phyloP scores from a whole-genome alignment of 2,888 invertebrate genomes.

The Colletes collaris region DNA sequence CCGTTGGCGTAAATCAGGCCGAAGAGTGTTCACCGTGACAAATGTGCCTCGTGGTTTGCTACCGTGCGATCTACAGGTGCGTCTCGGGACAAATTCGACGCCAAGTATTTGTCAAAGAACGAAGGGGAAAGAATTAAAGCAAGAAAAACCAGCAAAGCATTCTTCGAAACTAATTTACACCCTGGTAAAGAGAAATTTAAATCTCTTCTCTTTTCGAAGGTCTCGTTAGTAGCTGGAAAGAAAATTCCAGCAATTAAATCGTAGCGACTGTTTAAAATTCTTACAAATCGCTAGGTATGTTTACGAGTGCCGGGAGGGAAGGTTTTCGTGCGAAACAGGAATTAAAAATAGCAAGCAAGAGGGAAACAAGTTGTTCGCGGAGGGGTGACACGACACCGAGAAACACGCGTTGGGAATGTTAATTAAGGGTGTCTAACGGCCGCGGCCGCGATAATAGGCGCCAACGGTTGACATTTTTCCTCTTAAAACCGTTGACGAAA shows the following conservation, averaged over 20 bases:
- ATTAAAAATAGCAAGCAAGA: slow-evolving; percentile 26
- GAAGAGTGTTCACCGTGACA: slow-evolving; percentile 1
- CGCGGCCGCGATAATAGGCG: slow-evolving; percentile 26
- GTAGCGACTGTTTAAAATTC: no score
- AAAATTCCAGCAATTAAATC: no score
- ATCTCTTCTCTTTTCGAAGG: no score
- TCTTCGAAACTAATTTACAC: no score
- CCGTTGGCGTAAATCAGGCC: slow-evolving; percentile 5
- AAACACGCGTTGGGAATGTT: slow-evolving; percentile 26
- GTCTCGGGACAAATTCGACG: not conserved
- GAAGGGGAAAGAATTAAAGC: no score
- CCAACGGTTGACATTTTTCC: slow-evolving; percentile 31
- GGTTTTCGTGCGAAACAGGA: no score
- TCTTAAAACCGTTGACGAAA: slow-evolving; percentile 26
- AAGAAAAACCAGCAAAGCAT: no score
- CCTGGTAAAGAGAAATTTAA: no score
- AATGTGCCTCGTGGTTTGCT: slow-evolving; percentile 6
- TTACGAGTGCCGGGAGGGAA: no score
- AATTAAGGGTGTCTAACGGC: slow-evolving; percentile 25
- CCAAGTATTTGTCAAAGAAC: not conserved
- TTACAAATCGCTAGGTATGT: no score
- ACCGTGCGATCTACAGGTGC: no score
- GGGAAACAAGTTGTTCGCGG: slow-evolving; percentile 7
- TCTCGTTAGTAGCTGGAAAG: no score
- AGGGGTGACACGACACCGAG: not conserved